A percentile compares a stretch with the other conserved stretches of the same genome.
phyloP scores from a whole-genome alignment of 2,888 invertebrate genomes.

The Lymantria dispar region DNA sequence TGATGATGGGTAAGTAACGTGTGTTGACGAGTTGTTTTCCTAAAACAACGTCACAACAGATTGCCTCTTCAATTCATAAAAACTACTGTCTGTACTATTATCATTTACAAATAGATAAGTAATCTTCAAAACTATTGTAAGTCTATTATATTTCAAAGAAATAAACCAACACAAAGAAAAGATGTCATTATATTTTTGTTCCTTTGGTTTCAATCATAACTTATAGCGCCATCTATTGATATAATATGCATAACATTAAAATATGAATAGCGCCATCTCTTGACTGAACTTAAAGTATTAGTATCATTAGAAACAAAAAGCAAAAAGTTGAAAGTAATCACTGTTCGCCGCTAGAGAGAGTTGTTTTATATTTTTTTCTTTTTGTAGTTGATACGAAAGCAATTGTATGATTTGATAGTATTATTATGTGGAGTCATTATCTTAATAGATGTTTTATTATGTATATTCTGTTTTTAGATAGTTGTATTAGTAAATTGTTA shows the following conservation, averaged over 20 bases:
- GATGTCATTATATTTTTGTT: constrained; percentile 9
- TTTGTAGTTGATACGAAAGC: constrained; percentile 34
- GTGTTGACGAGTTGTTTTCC: too few relatives aligned
- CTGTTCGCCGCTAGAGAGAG: constrained; percentile 60
- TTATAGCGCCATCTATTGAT: constrained; percentile 28
- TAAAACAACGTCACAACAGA: too few relatives aligned
- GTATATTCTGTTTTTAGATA: too few relatives aligned
- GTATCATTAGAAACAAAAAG: constrained; percentile 20
- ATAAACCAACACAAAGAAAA: too few relatives aligned
- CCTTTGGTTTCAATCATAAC: constrained; percentile 19
- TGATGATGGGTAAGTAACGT: too few relatives aligned
- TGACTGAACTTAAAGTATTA: not conserved
- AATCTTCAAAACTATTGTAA: too few relatives aligned
- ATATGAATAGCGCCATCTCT: constrained; percentile 48
- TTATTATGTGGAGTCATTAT: too few relatives aligned
- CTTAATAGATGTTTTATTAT: too few relatives aligned
- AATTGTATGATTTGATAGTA: constrained; percentile 29
- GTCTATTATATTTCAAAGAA: too few relatives aligned
- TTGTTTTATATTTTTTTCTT: constrained; percentile 49
- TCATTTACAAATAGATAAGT: not conserved
- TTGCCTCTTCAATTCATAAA: too few relatives aligned
- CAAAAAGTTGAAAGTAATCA: constrained; percentile 40
- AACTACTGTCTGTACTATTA: too few relatives aligned
- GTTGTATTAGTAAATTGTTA: too few relatives aligned
- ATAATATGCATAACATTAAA: not conserved